These are phyloP conservation scores for Odontothrips loti DNA, from an alignment of 2,888 invertebrate genomes.

Conservation along the genomic window DNA sequence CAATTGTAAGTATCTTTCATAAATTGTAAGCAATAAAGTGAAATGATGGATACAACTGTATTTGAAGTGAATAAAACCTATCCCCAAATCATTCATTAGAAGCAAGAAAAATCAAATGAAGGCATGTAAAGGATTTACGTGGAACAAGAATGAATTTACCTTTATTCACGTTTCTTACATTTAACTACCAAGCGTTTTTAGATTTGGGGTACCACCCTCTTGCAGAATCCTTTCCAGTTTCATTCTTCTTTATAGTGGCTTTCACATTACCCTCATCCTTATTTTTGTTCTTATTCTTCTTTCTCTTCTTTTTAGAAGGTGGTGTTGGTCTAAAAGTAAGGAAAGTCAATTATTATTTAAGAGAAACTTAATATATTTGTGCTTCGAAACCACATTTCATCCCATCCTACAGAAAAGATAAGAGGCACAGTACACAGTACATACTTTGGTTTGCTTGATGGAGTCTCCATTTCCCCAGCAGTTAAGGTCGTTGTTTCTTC, in stretches of 20 bases:
- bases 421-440: not conserved
- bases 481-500: not conserved
- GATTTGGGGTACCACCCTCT: not conserved
- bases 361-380: not conserved
- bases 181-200: constrained; percentile 24
- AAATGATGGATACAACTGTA: constrained; percentile 12
- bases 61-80: not conserved
- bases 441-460: not conserved
- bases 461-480: not conserved
- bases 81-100: not conserved
- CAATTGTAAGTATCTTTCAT: constrained; percentile 20
- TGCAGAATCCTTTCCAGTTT: not conserved
- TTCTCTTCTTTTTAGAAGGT: not conserved
- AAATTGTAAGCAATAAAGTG: constrained; percentile 19
- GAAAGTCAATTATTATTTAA: not conserved
- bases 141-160: not conserved
- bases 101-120: not conserved
- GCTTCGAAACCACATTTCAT: not conserved
- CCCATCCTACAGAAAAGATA: not conserved
- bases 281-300: not conserved
- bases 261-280: not conserved
- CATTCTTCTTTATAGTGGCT: not conserved
- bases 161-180: not conserved
- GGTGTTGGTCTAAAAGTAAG: not conserved
- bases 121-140: no score